Percentiles rank a stretch among this genome's conserved stretches.
Evolutionary conservation across 2,888 invertebrate genomes (phyloP).

Genomic region (Patella depressa): DNA sequence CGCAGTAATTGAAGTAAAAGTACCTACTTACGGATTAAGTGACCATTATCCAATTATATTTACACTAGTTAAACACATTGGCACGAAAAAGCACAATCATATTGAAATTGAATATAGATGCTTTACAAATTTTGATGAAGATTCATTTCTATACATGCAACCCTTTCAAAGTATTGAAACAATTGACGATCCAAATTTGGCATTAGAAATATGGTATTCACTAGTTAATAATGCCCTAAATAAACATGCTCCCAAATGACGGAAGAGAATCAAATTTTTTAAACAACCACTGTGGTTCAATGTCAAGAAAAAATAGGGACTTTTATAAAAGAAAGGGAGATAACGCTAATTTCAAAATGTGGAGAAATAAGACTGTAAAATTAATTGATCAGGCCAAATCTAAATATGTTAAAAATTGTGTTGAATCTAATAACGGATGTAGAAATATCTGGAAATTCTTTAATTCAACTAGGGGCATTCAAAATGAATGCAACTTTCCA

Average conservation of each 20-base stretch:
- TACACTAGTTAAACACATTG: too few species aligned
- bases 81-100: neutral
- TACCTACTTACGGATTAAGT: too few species aligned
- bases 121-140: neutral
- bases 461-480: too few species aligned
- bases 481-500: too few species aligned
- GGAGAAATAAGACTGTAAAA: neutral
- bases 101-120: neutral
- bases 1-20: too few species aligned
- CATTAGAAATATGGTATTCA: neutral
- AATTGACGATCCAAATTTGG: neutral
- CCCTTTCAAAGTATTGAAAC: neutral
- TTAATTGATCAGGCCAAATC: neutral
- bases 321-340: neutral
- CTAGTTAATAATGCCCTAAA: neutral
- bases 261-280: neutral
- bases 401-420: neutral
- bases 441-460: too few species aligned
- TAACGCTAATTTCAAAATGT: neutral
- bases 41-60: too few species aligned
- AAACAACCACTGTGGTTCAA: neutral
- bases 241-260: slow-evolving; percentile 3
- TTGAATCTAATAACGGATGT: neutral
- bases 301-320: neutral
- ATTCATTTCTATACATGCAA: neutral